Evolutionary conservation across 2,797 vertebrate genomes (phyloP).

Genomic region (Nyctalus aviator): DNA sequence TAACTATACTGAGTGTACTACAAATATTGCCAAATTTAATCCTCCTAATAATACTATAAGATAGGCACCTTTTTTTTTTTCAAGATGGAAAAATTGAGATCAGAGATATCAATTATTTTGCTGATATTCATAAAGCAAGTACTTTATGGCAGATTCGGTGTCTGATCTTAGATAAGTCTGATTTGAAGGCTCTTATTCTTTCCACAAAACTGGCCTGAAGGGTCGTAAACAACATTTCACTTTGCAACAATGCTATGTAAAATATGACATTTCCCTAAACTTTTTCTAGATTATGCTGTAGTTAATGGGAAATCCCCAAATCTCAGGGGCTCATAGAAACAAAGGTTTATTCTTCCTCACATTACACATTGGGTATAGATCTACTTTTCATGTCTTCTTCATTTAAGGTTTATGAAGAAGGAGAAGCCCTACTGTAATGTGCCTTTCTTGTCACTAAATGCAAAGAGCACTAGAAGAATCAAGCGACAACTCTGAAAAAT

Average conservation of each 20-base stretch:
- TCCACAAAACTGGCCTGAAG: neutral
- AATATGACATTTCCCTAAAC: neutral
- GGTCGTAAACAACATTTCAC: neutral
- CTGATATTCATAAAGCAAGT: neutral
- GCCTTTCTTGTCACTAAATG: neutral
- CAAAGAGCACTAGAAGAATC: neutral
- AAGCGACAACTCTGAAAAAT: fast-evolving
- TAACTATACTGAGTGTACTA: neutral
- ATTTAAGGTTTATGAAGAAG: neutral
- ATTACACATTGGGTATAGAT: neutral
- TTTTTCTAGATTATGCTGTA: neutral
- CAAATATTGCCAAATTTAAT: neutral
- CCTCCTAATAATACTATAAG: neutral
- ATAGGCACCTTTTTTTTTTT: neutral
- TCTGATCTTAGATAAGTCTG: neutral
- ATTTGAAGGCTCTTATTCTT: neutral
- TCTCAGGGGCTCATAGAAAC: neutral
- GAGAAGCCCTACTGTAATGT: neutral
- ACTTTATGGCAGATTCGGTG: neutral
- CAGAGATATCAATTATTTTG: neutral
- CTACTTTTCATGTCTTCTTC: neutral
- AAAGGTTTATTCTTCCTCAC: neutral
- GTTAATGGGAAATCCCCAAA: neutral
- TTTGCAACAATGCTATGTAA: neutral
- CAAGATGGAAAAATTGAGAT: neutral